These are phyloP conservation scores for Himalopsyche japonica DNA, from an alignment of 2,888 invertebrate species.

Conservation along the genomic window DNA sequence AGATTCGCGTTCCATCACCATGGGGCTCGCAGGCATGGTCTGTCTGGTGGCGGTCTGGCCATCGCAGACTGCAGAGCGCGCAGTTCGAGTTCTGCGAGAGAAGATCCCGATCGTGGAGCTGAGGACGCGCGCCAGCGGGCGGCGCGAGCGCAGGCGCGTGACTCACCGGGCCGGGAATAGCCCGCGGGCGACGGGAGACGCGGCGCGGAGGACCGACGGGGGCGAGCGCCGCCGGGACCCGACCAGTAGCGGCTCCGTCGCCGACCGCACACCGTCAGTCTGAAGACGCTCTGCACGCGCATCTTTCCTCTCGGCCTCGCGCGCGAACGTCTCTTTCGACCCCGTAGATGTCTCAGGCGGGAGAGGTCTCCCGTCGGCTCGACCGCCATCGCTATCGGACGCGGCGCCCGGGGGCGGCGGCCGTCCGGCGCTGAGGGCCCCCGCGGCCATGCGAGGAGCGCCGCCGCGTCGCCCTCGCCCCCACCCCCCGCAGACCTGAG, in stretches of 20 bases:
- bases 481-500: conserved; percentile 29
- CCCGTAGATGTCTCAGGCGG: conserved; percentile 6
- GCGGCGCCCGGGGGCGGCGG: conserved; percentile 4
- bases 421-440: not conserved
- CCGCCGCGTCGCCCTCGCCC: conserved; percentile 23
- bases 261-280: conserved; percentile 45
- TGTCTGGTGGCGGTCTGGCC: conserved; percentile 41
- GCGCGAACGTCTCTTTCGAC: not conserved
- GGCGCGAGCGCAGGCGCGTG: conserved; percentile 21
- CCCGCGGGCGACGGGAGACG: conserved; percentile 8
- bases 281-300: conserved; percentile 51
- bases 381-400: conserved; percentile 7
- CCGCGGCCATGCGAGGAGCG: conserved; percentile 6
- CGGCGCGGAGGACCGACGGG: conserved; percentile 57
- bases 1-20: not conserved
- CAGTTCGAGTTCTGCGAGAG: conserved; percentile 69
- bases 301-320: conserved; percentile 46
- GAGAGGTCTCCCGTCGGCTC: not conserved
- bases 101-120: conserved; percentile 57
- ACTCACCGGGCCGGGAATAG: conserved; percentile 45
- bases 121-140: conserved; percentile 46
- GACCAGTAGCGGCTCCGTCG: conserved; percentile 57
- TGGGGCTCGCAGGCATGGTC: not conserved
- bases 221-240: conserved; percentile 65
- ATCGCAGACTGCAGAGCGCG: conserved; percentile 59